A percentile compares a stretch with the other conserved stretches of the same genome.
These are phyloP conservation scores for Micrasema minimum DNA, from an alignment of 1,140 invertebrate genomes.

Conservation along the genomic window DNA sequence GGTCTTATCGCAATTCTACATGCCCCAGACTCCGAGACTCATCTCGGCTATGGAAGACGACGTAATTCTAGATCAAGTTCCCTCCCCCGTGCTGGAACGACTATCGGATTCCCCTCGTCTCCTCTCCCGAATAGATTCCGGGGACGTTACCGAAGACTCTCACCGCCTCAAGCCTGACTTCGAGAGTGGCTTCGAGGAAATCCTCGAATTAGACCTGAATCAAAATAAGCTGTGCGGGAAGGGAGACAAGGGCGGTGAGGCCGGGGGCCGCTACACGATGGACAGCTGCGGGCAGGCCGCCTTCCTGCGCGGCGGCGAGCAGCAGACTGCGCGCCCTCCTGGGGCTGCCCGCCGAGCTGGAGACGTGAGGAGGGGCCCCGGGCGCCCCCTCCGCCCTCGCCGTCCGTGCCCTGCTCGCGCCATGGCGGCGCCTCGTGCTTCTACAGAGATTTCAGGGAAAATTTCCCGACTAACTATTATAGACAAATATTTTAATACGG, in stretches of 20 bases:
- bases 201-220: slow-evolving; percentile 49
- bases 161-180: slow-evolving; percentile 55
- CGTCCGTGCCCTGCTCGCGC: not conserved
- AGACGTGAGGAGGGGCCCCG: slow-evolving; percentile 66
- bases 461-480: slow-evolving; percentile 28
- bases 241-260: slow-evolving; percentile 59
- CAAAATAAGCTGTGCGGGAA: slow-evolving; percentile 58
- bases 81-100: slow-evolving; percentile 49
- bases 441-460: slow-evolving; percentile 28
- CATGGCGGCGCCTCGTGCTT: slow-evolving; percentile 14
- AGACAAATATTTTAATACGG: slow-evolving; percentile 33
- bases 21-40: slow-evolving; percentile 75
- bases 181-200: slow-evolving; percentile 57
- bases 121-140: slow-evolving; percentile 44
- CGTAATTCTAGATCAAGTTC: slow-evolving; percentile 57
- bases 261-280: slow-evolving; percentile 58
- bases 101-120: slow-evolving; percentile 55
- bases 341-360: slow-evolving; percentile 75
- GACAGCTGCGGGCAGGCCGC: slow-evolving; percentile 73
- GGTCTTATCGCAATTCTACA: slow-evolving; percentile 76
- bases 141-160: slow-evolving; percentile 52
- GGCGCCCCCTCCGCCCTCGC: slow-evolving; percentile 5
- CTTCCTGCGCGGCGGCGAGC: slow-evolving; percentile 77
- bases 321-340: slow-evolving; percentile 74
- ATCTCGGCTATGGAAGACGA: slow-evolving; percentile 74